Evolutionary conservation across 2,113 vertebrate genomes (phyloP).

Genomic region (Oryzias melastigma): DNA sequence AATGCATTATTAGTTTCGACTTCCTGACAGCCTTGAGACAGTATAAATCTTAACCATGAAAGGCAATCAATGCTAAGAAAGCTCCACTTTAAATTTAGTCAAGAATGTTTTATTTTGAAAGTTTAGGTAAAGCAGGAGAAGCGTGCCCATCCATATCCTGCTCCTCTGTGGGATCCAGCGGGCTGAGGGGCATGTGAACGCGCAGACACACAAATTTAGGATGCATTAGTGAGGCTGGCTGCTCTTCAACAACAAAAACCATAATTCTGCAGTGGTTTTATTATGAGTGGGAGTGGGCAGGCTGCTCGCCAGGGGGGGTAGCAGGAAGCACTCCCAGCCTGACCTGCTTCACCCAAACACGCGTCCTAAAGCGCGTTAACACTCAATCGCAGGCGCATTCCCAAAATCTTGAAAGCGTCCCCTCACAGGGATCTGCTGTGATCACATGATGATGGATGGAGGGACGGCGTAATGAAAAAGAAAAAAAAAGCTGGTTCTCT

Average conservation of each 20-base stretch:
- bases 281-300: constrained; percentile 45
- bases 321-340: constrained; percentile 32
- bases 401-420: constrained; percentile 46
- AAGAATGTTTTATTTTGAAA: constrained; percentile 26
- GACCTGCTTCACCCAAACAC: constrained; percentile 42
- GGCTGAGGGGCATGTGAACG: constrained; percentile 35
- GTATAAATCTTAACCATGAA: constrained; percentile 41
- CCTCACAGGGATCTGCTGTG: constrained; percentile 50
- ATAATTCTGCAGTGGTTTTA: constrained; percentile 34
- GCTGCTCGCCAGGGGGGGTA: constrained; percentile 31
- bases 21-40: neutral
- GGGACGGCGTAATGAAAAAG: constrained; percentile 45
- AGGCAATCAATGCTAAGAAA: constrained; percentile 29
- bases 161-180: constrained; percentile 20
- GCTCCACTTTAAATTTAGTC: neutral
- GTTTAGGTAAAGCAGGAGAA: constrained; percentile 38
- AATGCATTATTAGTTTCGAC: constrained; percentile 7
- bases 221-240: constrained; percentile 44
- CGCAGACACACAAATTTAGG: constrained; percentile 26
- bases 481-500: constrained; percentile 49
- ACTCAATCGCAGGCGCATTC: constrained; percentile 10
- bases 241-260: constrained; percentile 45
- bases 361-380: constrained; percentile 8
- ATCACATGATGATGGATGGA: constrained; percentile 67
- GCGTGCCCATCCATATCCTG: constrained; percentile 36